phyloP scores from a whole-genome alignment of 2,797 vertebrate species.

The Argya squamiceps region DNA sequence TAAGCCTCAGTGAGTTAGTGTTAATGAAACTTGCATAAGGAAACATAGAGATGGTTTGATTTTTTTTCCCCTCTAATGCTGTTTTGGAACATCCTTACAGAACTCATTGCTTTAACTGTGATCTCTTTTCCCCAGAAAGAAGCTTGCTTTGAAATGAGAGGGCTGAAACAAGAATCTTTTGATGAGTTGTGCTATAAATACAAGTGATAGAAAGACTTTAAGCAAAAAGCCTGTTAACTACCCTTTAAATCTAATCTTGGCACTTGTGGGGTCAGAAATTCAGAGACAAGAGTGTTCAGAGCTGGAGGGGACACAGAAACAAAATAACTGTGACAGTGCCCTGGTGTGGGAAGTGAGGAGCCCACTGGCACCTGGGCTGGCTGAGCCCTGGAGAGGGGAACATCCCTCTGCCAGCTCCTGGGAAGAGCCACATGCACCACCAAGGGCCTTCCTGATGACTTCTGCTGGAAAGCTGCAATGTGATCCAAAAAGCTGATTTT shows the following conservation, averaged over 20 bases:
- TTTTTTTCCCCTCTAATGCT: background rate
- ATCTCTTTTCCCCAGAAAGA: constrained; percentile 4
- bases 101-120: background rate
- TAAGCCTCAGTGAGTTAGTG: background rate
- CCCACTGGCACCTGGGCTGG: rapidly evolving
- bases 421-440: background rate
- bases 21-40: background rate
- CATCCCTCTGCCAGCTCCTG: background rate
- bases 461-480: background rate
- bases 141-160: constrained; percentile 1
- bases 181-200: constrained; percentile 57
- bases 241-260: constrained; percentile 12
- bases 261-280: background rate
- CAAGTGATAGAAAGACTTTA: constrained; percentile 14
- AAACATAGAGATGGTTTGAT: background rate
- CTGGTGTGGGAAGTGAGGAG: rapidly evolving
- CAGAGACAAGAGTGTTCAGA: background rate
- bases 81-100: background rate
- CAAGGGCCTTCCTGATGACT: background rate
- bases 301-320: background rate
- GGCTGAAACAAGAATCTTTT: background rate
- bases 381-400: background rate
- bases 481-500: background rate
- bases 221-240: constrained; percentile 34
- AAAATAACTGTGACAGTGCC: background rate